phyloP scores from a whole-genome alignment of 2,888 invertebrate genomes.

The Trichogramma dendrolimi region DNA sequence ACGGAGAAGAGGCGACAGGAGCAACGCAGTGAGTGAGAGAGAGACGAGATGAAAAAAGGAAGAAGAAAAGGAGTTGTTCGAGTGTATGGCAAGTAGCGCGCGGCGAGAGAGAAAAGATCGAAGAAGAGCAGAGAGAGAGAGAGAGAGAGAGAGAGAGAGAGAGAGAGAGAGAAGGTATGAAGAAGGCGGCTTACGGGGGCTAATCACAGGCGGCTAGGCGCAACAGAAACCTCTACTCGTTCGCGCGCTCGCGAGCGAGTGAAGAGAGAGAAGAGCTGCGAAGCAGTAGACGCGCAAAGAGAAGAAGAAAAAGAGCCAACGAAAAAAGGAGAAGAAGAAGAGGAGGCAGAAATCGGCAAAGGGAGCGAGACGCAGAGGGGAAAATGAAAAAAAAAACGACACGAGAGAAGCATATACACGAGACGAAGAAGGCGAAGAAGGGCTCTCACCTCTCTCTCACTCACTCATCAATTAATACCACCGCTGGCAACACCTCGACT shows the following conservation, averaged over 20 bases:
- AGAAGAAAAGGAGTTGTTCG: background rate
- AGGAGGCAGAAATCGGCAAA: no score
- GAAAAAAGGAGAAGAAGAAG: no score
- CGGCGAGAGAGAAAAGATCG: background rate
- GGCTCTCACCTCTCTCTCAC: conserved; percentile 31
- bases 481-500: conserved; percentile 45
- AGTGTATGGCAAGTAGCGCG: background rate
- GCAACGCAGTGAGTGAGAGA: background rate
- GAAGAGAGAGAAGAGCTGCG: no score
- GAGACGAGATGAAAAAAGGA: background rate
- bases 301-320: no score
- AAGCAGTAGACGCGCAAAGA: no score
- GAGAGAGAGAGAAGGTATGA: conserved; percentile 1
- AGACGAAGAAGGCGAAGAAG: conserved; percentile 29
- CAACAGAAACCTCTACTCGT: no score
- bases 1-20: background rate
- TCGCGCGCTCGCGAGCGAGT: no score
- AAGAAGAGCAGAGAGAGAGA: background rate
- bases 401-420: conserved; percentile 22
- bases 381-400: no score
- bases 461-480: conserved; percentile 46
- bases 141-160: background rate
- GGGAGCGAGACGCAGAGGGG: no score
- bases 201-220: conserved; percentile 40
- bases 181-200: conserved; percentile 37